Evolutionary conservation across 2,888 invertebrate genomes (phyloP).

Genomic region (Microdon myrmicae): DNA sequence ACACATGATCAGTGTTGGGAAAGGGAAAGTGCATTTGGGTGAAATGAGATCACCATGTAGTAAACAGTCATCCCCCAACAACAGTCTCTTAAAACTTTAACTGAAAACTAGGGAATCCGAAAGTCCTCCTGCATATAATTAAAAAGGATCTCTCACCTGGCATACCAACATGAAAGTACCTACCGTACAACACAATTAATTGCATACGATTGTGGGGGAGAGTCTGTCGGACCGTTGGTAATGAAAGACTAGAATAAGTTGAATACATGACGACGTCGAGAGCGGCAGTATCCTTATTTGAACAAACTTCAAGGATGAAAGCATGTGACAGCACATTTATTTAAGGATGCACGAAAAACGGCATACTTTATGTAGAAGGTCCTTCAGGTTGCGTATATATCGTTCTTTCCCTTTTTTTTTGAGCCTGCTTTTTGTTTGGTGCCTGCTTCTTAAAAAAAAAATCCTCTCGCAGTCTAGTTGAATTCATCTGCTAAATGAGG

Average conservation of each 20-base stretch:
- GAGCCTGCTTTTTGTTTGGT: constrained; percentile 12
- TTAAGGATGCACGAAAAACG: constrained; percentile 15
- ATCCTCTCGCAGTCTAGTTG: constrained; percentile 32
- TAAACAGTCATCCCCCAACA: constrained; percentile 5
- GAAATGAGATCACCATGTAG: constrained; percentile 11
- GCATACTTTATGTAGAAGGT: constrained; percentile 2
- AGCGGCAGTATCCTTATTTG: constrained; percentile 35
- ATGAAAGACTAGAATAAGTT: constrained; percentile 31
- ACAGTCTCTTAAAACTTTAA: constrained; percentile 20
- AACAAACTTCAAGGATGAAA: constrained; percentile 32
- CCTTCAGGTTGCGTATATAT: constrained; percentile 5
- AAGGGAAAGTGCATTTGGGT: constrained; percentile 9
- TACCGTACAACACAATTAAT: constrained; percentile 52
- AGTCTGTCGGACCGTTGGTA: constrained; percentile 2
- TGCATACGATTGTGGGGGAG: constrained; percentile 48
- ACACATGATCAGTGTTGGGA: background rate
- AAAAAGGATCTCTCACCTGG: constrained; percentile 50
- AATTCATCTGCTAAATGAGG: constrained; percentile 44
- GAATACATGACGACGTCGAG: constrained; percentile 36
- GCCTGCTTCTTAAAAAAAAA: constrained; percentile 22
- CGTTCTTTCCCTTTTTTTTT: background rate
- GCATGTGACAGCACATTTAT: constrained; percentile 39
- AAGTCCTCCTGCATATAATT: constrained; percentile 26
- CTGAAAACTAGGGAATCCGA: background rate
- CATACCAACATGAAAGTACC: too few relatives aligned